These are phyloP conservation scores for Platycercus adscitus DNA, from an alignment of 2,113 vertebrate genomes.

Conservation along the genomic window DNA sequence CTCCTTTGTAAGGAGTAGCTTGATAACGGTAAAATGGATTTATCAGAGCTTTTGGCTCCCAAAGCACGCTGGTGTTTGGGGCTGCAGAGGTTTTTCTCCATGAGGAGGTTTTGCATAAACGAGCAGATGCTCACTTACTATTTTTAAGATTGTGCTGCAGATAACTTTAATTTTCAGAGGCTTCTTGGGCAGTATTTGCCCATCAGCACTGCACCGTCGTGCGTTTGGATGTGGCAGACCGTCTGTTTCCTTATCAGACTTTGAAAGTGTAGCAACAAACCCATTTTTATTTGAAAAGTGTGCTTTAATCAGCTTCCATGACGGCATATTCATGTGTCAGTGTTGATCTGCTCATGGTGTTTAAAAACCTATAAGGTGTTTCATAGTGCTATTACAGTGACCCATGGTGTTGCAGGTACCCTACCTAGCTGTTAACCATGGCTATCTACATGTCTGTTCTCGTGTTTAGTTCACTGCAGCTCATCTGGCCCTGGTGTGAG, in stretches of 20 bases:
- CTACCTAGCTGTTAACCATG: neutral
- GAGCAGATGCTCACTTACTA: neutral
- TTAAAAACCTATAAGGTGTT: neutral
- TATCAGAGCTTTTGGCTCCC: neutral
- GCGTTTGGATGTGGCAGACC: neutral
- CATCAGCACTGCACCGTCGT: neutral
- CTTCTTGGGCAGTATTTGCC: neutral
- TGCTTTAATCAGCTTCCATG: neutral
- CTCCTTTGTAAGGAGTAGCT: neutral
- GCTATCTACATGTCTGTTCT: accelerated
- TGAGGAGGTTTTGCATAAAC: neutral
- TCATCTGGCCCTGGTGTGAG: neutral
- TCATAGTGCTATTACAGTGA: neutral
- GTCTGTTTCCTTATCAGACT: neutral
- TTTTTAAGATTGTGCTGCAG: neutral
- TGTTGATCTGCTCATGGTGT: neutral
- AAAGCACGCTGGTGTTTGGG: neutral
- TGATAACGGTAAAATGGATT: neutral
- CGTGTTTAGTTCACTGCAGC: neutral
- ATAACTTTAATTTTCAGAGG: neutral
- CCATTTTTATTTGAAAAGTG: neutral
- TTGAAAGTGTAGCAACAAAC: neutral
- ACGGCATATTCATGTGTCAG: neutral
- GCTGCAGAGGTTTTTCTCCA: neutral
- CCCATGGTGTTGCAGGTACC: neutral